phyloP scores from a whole-genome alignment of 2,113 vertebrate species.

The Anoplopoma fimbria region DNA sequence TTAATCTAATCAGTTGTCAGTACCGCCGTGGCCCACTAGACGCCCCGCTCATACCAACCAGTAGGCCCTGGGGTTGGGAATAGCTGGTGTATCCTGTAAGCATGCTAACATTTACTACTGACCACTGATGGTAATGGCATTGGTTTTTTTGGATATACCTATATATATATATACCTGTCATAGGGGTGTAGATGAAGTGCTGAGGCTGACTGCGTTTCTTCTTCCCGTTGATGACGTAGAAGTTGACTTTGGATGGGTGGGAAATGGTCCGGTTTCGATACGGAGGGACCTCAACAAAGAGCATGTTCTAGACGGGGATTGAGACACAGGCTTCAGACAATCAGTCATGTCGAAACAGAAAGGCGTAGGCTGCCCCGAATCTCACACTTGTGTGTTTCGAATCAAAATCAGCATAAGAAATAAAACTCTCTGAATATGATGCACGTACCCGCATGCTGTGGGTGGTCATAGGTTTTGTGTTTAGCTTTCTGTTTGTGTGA shows the following conservation, averaged over 20 bases:
- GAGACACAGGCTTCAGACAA: not conserved
- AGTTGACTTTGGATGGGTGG: conserved; percentile 91
- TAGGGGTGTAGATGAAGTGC: conserved; percentile 91
- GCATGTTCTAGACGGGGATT: conserved; percentile 87
- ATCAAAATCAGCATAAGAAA: not conserved
- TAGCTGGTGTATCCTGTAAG: too few relatives aligned
- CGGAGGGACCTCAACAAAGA: conserved; percentile 93
- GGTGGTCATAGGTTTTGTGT: not conserved
- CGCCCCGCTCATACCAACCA: too few relatives aligned
- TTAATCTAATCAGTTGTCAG: too few relatives aligned
- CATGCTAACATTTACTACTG: too few relatives aligned
- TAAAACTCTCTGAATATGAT: not conserved
- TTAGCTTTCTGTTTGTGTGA: conserved; percentile 22
- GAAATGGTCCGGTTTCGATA: conserved; percentile 90
- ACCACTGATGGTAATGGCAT: too few relatives aligned
- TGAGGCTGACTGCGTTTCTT: conserved; percentile 96
- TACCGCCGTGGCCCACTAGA: too few relatives aligned
- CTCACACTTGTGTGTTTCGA: not conserved
- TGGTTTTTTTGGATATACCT: too few relatives aligned
- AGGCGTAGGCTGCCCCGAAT: not conserved
- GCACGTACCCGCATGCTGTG: not conserved
- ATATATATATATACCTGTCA: conserved; percentile 80
- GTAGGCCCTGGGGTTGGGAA: too few relatives aligned
- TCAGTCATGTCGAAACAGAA: not conserved
- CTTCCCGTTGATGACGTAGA: conserved; percentile 95